phyloP scores from a whole-genome alignment of 2,888 invertebrate species.

The Dryobotodes eremita region DNA sequence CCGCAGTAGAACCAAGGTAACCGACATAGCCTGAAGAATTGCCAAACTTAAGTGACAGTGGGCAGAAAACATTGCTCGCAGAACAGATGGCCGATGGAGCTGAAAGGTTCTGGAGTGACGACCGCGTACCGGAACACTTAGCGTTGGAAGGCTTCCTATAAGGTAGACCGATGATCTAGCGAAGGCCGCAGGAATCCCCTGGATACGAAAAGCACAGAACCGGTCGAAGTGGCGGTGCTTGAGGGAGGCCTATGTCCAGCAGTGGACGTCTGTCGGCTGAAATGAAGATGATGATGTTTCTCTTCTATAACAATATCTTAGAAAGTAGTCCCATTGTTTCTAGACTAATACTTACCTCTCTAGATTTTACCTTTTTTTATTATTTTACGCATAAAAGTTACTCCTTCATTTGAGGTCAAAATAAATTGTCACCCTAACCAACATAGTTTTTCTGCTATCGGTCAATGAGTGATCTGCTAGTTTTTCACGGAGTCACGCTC shows the following conservation, averaged over 20 bases:
- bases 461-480: not conserved
- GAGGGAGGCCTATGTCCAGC: not conserved
- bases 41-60: not conserved
- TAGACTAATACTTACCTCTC: not conserved
- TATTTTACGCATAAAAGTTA: not conserved
- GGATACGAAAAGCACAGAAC: not conserved
- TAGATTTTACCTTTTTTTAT: not conserved
- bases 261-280: not conserved
- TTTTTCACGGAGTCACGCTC: conserved; percentile 31
- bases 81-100: not conserved
- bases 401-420: not conserved
- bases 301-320: not conserved
- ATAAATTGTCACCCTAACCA: conserved; percentile 14
- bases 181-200: not conserved
- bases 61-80: not conserved
- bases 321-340: not conserved
- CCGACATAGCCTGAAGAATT: not conserved
- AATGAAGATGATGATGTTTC: not conserved
- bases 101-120: not conserved
- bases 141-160: not conserved
- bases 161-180: not conserved
- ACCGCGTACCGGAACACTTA: not conserved
- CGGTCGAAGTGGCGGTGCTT: too few relatives aligned
- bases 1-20: not conserved
- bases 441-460: conserved; percentile 21